Evolutionary conservation across 37 sponge, comb jelly and placozoan genomes (phyloP), one percentile per base, ranked within the genome.

Genomic region (Corticium candelabrum): DNA sequence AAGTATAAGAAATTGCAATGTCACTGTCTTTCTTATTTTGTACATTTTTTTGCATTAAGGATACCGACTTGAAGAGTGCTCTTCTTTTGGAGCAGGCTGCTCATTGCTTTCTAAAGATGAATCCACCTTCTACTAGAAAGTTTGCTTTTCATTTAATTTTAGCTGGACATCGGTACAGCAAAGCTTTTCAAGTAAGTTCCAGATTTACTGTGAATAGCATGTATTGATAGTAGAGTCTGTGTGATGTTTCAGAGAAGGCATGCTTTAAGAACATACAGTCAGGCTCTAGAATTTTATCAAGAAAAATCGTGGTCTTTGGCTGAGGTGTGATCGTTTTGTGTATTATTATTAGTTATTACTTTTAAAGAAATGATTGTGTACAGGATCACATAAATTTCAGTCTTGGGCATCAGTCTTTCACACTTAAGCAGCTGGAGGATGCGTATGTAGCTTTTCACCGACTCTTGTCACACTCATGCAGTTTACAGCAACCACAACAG

Each of bases 41-140:
- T 76, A 36, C 57, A 7, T 39, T 40, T 5, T 40, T 39, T 39
- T 7, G 31, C 40, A 11, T 56, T 27, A 35, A 76, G 77, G 82
- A 87, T 37, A 69, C 78, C 69, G 92, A 95, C 41, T 80, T 95
- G 35, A 79, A 57, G 27, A 81, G 83, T 82, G 89, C 92, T 21
- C 82, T 95, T 77, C 84, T 83, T 62, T 40, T 91, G 33, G 96
- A 95, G 84, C 94, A 98, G 82, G 95, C 93, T 1, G 99, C 94
- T 35, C 86, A 87, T 41, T 81, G 87, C 50, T 96, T 87, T 71
- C 88, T 90, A 3, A 73, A 80, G 0, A 33, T 76, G 56, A 43
- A 78, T 4, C 88, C 88, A 2, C 80, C 86, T 35, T 88, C 87
- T 83, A 38, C 43, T 0, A 77, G 96, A 11, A 92, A 96, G 84